Base-by-base conservation (phyloP, 2,797 vertebrate genomes). In the Crenuchus spilurus region DNA sequence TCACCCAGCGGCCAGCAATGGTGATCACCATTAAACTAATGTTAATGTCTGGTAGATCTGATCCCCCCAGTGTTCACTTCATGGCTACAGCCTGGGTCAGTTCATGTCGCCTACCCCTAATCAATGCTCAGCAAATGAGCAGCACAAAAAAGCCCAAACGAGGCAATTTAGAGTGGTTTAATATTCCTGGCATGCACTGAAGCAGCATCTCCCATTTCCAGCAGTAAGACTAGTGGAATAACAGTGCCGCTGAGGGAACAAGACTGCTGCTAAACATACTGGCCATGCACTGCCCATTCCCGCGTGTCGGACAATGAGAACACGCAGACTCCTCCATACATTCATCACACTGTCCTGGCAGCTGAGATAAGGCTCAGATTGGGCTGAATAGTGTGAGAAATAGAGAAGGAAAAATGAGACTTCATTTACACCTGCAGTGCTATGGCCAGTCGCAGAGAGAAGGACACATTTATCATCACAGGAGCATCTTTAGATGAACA, bases 401-500 rank as follows among this genome's bases (percentile, higher is more conserved):
- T 2, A n/a, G 18, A 33, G 35, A 20, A n/a, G 24, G 30, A 10
- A 73, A 80, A 66, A n/a, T 0, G 46, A 44, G 54, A 18, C 24
- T 42, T 65, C 24, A 42, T 51, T 54, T 51, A 37, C 58, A 70
- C 52, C 68, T 65, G 42, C 51, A 54, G 52, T 2, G n/a, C 30
- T 30, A 20, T 26, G 58, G 39, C 30, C 30, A 60, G 18, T 49
- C 41, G 30, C 35, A 55, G 30, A 61, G 58, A 54, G 52, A 72
- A 31, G 60, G 39, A 54, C 22, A 18, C 46, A 72, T 77, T 68
- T 30, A 72, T 77, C 70, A 77, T 66, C 20, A 18, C 20, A 37
- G 41, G 8, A 4, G 42, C 49, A 39, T 26, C 52, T 65, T 44
- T 13, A 51, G 51, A 60, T 51, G 44, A 66, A 58, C 42, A 41